Evolutionary conservation across 2,113 vertebrate genomes (phyloP).

Genomic region (Fregetta grallaria): DNA sequence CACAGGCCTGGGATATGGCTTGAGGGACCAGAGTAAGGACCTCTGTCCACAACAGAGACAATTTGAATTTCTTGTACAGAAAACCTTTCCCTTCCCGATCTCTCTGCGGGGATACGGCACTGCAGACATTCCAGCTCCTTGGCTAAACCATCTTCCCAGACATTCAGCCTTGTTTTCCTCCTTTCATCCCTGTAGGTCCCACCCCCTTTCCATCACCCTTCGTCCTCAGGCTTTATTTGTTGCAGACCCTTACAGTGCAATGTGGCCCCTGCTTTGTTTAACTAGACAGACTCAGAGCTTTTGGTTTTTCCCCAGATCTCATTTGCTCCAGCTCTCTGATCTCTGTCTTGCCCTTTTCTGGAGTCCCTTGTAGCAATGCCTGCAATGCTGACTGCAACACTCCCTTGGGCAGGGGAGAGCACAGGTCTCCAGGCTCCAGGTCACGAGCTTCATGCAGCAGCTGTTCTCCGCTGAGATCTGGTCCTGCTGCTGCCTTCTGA

Average conservation of each 20-base stretch:
- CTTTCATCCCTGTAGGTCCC: background rate
- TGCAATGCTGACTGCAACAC: background rate
- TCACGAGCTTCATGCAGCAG: background rate
- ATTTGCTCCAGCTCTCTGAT: background rate
- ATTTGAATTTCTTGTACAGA: background rate
- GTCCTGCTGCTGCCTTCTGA: background rate
- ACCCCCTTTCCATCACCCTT: background rate
- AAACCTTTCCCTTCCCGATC: background rate
- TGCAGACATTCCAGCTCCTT: background rate
- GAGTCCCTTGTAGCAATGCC: background rate
- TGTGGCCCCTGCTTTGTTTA: background rate
- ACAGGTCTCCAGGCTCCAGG: background rate
- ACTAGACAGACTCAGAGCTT: background rate
- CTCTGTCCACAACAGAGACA: background rate
- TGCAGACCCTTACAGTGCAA: background rate
- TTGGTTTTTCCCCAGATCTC: background rate
- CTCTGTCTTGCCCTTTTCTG: background rate
- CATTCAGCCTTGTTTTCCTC: background rate
- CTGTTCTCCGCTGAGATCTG: background rate
- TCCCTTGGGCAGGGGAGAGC: background rate
- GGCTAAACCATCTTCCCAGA: background rate
- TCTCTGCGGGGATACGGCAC: background rate
- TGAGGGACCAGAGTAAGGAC: background rate
- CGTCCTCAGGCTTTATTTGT: background rate
- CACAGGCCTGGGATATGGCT: background rate